Evolutionary conservation across 2,888 invertebrate genomes (phyloP).

Genomic region (Pheosia gnoma): DNA sequence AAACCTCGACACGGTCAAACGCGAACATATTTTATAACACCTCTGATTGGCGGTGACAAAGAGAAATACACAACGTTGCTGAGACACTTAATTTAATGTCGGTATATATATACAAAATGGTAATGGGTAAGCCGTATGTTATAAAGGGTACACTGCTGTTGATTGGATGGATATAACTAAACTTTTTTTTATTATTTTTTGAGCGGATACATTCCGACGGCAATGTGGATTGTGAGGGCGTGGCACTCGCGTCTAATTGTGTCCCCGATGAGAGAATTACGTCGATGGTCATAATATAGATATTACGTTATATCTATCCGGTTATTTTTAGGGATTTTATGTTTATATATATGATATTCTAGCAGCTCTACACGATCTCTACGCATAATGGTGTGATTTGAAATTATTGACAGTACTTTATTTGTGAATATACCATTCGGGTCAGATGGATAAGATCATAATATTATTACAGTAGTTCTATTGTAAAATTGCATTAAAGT

Average conservation of each 20-base stretch:
- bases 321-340: constrained; percentile 58
- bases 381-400: background rate
- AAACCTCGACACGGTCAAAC: too few species aligned
- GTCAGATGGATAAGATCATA: too few species aligned
- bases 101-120: too few species aligned
- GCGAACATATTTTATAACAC: background rate
- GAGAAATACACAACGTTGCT: too few species aligned
- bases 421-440: too few species aligned
- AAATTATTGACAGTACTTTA: background rate
- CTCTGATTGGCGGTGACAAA: background rate
- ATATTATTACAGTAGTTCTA: too few species aligned
- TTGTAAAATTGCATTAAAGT: background rate
- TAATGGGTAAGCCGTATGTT: background rate
- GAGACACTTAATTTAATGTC: too few species aligned
- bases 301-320: constrained; percentile 44
- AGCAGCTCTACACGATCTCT: constrained; percentile 31
- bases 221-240: constrained; percentile 43
- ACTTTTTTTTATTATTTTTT: constrained; percentile 15
- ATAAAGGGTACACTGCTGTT: background rate
- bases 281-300: constrained; percentile 58
- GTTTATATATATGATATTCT: constrained; percentile 46
- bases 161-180: background rate
- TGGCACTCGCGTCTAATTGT: constrained; percentile 56
- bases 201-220: constrained; percentile 11
- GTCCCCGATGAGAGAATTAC: constrained; percentile 68